A percentile compares a stretch with the other conserved stretches of the same genome.
phyloP scores from a whole-genome alignment of 2,113 vertebrate genomes.

The Synchiropus splendidus region DNA sequence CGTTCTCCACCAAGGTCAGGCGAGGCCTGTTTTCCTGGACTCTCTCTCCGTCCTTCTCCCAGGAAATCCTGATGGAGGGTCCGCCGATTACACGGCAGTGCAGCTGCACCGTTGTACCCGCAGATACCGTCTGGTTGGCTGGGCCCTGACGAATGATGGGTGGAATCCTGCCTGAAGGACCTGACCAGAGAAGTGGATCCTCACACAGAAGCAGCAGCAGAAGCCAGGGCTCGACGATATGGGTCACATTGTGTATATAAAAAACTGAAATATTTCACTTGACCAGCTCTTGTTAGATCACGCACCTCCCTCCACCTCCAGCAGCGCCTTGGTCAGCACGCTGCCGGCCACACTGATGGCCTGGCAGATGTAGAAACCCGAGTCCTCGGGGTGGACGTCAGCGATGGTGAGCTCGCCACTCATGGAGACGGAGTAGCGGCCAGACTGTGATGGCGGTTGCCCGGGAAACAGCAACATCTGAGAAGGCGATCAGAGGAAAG shows the following conservation, averaged over 20 bases:
- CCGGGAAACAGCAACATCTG: slow-evolving; percentile 93
- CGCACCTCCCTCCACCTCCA: slow-evolving; percentile 95
- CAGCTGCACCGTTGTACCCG: slow-evolving; percentile 62
- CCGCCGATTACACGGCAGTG: slow-evolving; percentile 72
- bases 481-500: slow-evolving; percentile 1
- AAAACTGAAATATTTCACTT: no score
- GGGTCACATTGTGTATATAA: no score
- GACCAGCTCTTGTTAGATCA: not conserved
- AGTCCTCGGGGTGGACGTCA: slow-evolving; percentile 85
- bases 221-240: no score
- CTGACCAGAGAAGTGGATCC: slow-evolving; percentile 41
- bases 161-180: slow-evolving; percentile 61
- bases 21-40: slow-evolving; percentile 67
- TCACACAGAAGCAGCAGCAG: no score
- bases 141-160: slow-evolving; percentile 76
- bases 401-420: slow-evolving; percentile 88
- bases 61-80: slow-evolving; percentile 68
- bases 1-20: slow-evolving; percentile 77
- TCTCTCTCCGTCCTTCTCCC: slow-evolving; percentile 80
- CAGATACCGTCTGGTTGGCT: slow-evolving; percentile 73
- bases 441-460: slow-evolving; percentile 86
- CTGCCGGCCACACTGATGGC: slow-evolving; percentile 96
- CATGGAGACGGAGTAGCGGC: slow-evolving; percentile 90
- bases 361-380: slow-evolving; percentile 95
- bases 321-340: slow-evolving; percentile 86